A percentile compares a stretch with the other conserved stretches of the same genome.
These are phyloP conservation scores for Rhodophaea formosa DNA, from an alignment of 2,888 invertebrate genomes.

Conservation along the genomic window DNA sequence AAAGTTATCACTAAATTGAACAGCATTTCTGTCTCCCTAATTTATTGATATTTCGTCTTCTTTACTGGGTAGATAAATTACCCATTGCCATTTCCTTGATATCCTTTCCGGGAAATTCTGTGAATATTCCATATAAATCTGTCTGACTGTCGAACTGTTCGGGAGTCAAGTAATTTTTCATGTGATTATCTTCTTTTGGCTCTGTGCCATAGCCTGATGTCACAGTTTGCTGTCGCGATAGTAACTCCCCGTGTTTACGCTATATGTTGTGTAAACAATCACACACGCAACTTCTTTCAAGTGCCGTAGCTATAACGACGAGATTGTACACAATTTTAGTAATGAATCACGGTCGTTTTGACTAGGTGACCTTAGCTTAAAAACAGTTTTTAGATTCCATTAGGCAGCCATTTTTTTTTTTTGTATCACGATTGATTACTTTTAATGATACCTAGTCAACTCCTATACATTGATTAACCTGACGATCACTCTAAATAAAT, in stretches of 20 bases:
- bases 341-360: neutral
- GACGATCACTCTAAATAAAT: too few relatives aligned
- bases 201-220: neutral
- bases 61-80: too few relatives aligned
- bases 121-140: too few relatives aligned
- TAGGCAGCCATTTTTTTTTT: neutral
- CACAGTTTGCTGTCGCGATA: neutral
- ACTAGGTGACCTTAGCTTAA: neutral
- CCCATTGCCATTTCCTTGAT: too few relatives aligned
- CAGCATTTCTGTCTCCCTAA: neutral
- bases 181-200: neutral
- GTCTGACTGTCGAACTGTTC: too few relatives aligned
- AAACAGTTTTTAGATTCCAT: neutral
- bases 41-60: too few relatives aligned
- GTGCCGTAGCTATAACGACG: conserved; percentile 9
- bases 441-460: neutral
- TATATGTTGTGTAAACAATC: conserved; percentile 11
- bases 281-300: conserved; percentile 2
- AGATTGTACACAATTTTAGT: neutral
- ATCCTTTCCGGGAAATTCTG: too few relatives aligned
- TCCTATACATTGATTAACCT: too few relatives aligned
- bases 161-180: neutral
- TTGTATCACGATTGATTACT: neutral
- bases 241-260: neutral
- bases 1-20: too few relatives aligned